phyloP scores from a whole-genome alignment of 2,797 vertebrate genomes.

The Aotus griseimembra region DNA sequence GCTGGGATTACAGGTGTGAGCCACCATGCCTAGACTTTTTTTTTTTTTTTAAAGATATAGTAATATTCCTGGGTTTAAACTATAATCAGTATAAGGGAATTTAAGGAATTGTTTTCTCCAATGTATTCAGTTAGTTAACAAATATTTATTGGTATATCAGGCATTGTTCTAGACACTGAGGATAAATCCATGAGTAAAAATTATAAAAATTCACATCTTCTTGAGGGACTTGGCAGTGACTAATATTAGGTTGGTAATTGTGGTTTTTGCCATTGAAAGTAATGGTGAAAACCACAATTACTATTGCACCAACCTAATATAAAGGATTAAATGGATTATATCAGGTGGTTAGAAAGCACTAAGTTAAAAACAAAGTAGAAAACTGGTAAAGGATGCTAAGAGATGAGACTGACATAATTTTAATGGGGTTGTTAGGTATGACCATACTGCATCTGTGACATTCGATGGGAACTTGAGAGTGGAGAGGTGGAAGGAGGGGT shows the following conservation, averaged over 20 bases:
- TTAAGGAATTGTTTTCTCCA: neutral
- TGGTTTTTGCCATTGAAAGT: too few species aligned
- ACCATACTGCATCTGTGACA: neutral
- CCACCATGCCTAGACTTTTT: too few species aligned
- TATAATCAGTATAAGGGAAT: neutral
- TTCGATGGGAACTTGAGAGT: neutral
- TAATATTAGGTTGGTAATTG: too few species aligned
- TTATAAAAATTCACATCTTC: neutral
- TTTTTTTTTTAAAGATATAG: neutral
- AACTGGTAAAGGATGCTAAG: neutral
- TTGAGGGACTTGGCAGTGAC: neutral
- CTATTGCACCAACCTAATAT: too few species aligned
- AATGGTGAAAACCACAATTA: too few species aligned
- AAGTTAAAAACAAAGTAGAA: neutral
- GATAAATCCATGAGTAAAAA: neutral
- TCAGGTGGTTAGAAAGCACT: neutral
- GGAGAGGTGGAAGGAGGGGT: neutral
- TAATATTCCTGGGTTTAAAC: neutral
- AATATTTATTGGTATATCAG: neutral
- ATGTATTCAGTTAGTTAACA: neutral
- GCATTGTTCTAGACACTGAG: neutral
- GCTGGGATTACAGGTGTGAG: too few species aligned
- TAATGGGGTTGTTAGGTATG: neutral
- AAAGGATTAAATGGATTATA: neutral
- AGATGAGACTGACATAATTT: neutral